Evolutionary conservation across 2,888 invertebrate genomes (phyloP).

Genomic region (Neria commutata): DNA sequence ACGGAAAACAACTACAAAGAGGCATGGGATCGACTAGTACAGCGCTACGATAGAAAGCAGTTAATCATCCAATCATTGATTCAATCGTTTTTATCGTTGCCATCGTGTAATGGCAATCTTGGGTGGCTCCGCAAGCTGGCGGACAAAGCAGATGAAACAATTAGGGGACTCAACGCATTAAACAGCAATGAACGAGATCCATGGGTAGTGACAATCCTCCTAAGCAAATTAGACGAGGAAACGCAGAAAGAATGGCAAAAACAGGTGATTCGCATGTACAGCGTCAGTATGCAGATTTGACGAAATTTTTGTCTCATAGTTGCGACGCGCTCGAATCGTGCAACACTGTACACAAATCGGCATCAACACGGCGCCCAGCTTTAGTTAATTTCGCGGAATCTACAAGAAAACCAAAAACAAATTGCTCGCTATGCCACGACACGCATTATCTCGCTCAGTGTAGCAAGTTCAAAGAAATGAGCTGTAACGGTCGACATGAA

Average conservation of each 20-base stretch:
- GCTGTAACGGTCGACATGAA: too few species aligned
- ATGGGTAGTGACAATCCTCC: not conserved
- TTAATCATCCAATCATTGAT: constrained; percentile 17
- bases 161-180: not conserved
- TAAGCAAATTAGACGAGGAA: not conserved
- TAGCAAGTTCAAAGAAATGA: not conserved
- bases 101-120: not conserved
- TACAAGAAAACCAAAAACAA: not conserved
- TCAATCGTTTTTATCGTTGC: constrained; percentile 15
- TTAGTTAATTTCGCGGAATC: not conserved
- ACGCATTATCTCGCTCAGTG: not conserved
- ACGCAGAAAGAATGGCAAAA: not conserved
- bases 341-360: not conserved
- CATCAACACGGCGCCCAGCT: not conserved
- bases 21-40: constrained; percentile 7
- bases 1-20: not conserved
- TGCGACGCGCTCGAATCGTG: not conserved
- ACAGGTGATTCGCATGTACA: not conserved
- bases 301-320: not conserved
- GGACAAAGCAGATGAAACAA: not conserved
- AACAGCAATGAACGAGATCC: not conserved
- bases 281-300: not conserved
- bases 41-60: constrained; percentile 9
- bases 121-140: not conserved
- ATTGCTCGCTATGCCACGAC: not conserved